Base-by-base conservation (phyloP, 1,140 invertebrate species). In the Trichonephila clavata region DNA sequence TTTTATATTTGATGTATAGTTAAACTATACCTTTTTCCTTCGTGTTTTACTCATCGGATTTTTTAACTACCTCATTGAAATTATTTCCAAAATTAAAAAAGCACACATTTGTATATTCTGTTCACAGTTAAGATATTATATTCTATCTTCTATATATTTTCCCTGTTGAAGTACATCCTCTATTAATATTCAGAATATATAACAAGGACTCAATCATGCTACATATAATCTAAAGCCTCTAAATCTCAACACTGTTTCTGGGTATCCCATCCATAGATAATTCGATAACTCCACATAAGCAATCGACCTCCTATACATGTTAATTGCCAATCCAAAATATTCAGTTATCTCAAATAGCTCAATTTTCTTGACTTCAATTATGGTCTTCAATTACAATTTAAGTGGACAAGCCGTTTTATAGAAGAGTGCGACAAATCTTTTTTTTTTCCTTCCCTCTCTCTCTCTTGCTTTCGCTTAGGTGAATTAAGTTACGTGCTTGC, bases 401-500 rank as follows among this genome's bases (percentile, higher is more conserved):
- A 65, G 59, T 87, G 32, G 59, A 87, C 86, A 43, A 60, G 86
- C 86, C 20, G 61, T 87, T 63, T 87, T 63, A 43, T 65, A 18
- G 18, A 24, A 84, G 81, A 84, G 50, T 84, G 81, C 81, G 81
- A 84, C 81, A 84, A 24, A 57, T 24, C 57, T 57, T 57, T 59
- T 27, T 63, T 86, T 86, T 86, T 86, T 24, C 20, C 20, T 6
- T 61, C 20, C 16, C 5, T 63, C 63, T 63, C 6, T n/a, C 21
- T 16, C n/a, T 63, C 60, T 39, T 84, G n/a, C 50, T 84, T 24
- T 84, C 43, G 63, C 87, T 39, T 50, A 68, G 43, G 27, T 24
- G 39, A 50, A 50, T n/a, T 32, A 21, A 71, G 86, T 84, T 84
- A 77, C 87, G 87, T 89, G 87, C 87, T 89, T 89, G 39, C 87